Percentiles rank a stretch among this genome's conserved stretches.
phyloP scores from a whole-genome alignment of 2,797 vertebrate genomes.

The Streptopelia turtur region DNA sequence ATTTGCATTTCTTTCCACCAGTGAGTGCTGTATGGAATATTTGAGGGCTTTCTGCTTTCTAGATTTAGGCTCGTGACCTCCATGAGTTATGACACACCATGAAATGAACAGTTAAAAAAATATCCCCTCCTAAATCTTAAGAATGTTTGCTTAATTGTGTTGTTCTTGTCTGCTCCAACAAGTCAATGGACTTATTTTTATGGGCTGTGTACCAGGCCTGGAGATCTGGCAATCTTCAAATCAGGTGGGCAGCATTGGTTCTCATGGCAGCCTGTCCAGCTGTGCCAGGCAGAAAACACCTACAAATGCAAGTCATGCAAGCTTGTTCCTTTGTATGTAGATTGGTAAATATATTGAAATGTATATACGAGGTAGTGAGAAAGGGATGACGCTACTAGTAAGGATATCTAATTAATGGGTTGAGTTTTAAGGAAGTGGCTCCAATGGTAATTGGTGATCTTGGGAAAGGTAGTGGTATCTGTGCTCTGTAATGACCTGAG shows the following conservation, averaged over 20 bases:
- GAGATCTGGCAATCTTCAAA: neutral
- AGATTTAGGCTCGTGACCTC: neutral
- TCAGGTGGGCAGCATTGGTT: fast-evolving
- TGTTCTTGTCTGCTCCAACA: neutral
- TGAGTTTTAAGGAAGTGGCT: neutral
- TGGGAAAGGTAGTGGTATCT: neutral
- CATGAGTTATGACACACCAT: neutral
- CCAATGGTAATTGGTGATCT: neutral
- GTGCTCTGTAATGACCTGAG: neutral
- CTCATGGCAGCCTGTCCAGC: neutral
- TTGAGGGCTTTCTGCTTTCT: neutral
- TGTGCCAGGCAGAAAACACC: neutral
- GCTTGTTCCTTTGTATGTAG: neutral
- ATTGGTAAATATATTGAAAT: neutral
- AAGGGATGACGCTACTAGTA: neutral
- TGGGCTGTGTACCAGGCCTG: fast-evolving
- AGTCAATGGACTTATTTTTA: neutral
- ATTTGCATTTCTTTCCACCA: neutral
- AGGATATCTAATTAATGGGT: neutral
- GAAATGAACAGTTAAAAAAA: neutral
- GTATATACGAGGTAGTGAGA: neutral
- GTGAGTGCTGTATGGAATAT: neutral
- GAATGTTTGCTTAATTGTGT: neutral
- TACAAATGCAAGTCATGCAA: neutral
- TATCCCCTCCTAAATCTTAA: neutral